A percentile compares a stretch with the other conserved stretches of the same genome.
Evolutionary conservation across 2,113 vertebrate genomes (phyloP).

Genomic region (Pituophis catenifer): DNA sequence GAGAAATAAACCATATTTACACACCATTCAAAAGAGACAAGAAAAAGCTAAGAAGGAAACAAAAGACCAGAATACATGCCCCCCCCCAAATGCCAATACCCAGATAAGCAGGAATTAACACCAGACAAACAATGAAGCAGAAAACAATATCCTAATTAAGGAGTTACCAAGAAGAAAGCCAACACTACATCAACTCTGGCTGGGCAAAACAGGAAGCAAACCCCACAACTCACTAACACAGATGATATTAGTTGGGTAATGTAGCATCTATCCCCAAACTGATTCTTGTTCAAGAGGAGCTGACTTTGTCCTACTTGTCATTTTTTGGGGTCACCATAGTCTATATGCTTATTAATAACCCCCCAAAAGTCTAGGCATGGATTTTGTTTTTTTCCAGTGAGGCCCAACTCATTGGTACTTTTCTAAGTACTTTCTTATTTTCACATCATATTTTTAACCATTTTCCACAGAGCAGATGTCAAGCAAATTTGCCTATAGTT

Average conservation of each 20-base stretch:
- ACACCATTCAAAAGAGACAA: neutral
- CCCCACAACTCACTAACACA: no score
- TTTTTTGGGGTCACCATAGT: neutral
- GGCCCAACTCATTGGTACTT: no score
- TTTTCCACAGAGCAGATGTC: neutral
- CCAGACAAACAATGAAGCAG: neutral
- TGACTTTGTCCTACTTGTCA: neutral
- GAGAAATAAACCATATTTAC: neutral
- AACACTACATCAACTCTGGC: neutral
- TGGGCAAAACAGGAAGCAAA: neutral
- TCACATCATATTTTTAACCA: neutral
- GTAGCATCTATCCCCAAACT: neutral
- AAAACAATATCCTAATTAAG: neutral
- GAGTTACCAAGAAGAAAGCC: neutral
- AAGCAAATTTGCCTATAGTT: neutral
- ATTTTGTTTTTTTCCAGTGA: neutral
- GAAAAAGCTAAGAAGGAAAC: neutral
- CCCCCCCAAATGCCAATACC: neutral
- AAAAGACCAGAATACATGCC: neutral
- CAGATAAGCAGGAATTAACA: neutral
- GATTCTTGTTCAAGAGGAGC: neutral
- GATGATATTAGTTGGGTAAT: neutral
- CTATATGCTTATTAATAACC: neutral
- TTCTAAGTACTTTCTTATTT: neutral
- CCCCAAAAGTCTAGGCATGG: neutral